These are phyloP conservation scores for Semotilus atromaculatus DNA, from an alignment of 2,797 vertebrate genomes.

Conservation along the genomic window DNA sequence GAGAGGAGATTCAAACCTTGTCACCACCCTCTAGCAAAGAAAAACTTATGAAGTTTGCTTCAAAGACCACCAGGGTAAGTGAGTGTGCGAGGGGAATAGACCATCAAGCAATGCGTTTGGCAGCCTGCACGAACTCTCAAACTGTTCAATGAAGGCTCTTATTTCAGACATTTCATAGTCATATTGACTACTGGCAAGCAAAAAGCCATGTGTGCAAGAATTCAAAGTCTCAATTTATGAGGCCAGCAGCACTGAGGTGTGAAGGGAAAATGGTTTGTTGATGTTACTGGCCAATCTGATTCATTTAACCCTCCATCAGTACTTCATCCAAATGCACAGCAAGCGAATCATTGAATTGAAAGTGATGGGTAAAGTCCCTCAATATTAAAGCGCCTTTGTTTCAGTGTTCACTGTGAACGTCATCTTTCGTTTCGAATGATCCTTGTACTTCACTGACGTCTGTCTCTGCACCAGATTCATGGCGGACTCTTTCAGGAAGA, in stretches of 20 bases:
- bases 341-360: constrained; percentile 12
- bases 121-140: constrained; percentile 18
- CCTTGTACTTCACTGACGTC: constrained; percentile 1
- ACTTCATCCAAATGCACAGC: constrained; percentile 24
- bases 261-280: constrained; percentile 40
- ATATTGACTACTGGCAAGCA: constrained; percentile 45
- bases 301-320: constrained; percentile 34
- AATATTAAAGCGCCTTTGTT: constrained; percentile 18
- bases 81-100: not conserved
- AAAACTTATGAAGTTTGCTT: not conserved
- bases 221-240: constrained; percentile 40
- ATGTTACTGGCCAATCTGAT: constrained; percentile 31
- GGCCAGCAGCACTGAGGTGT: constrained; percentile 35
- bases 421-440: not conserved
- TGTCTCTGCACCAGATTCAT: not conserved
- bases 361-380: not conserved
- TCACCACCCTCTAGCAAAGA: constrained; percentile 4
- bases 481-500: constrained; percentile 7
- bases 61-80: constrained; percentile 29
- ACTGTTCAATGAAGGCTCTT: constrained; percentile 37
- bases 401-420: not conserved
- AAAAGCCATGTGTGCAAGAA: constrained; percentile 12
- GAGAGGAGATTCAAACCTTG: not conserved
- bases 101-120: constrained; percentile 33
- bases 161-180: constrained; percentile 48